Evolutionary conservation across 2,797 vertebrate genomes (phyloP).

Genomic region (Yasuhikotakia modesta): DNA sequence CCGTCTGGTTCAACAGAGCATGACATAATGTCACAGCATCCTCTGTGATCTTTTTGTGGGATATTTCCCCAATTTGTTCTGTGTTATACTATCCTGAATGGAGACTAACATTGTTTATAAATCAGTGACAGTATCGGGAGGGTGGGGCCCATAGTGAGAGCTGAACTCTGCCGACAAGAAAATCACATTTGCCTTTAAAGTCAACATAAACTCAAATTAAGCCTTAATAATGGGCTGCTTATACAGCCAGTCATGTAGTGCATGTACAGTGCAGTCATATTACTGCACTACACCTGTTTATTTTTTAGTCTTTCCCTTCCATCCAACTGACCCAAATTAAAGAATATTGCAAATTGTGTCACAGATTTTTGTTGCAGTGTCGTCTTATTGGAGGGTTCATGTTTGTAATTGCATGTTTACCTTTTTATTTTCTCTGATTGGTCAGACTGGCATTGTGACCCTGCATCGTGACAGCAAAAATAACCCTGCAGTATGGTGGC

Average conservation of each 20-base stretch:
- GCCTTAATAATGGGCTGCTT: too few species aligned
- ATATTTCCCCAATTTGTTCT: slow-evolving; percentile 21
- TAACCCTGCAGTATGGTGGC: neutral
- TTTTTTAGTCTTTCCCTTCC: too few species aligned
- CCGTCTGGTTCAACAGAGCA: slow-evolving; percentile 31
- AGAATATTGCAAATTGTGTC: neutral
- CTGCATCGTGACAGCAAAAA: neutral
- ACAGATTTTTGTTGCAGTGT: too few species aligned
- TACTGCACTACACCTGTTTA: too few species aligned
- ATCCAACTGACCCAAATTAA: too few species aligned
- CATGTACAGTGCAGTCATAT: too few species aligned
- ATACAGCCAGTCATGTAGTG: too few species aligned
- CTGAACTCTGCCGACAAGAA: neutral
- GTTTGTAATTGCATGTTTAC: neutral
- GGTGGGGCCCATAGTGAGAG: neutral
- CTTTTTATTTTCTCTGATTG: neutral
- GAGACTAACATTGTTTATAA: neutral
- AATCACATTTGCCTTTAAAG: too few species aligned
- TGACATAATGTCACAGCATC: slow-evolving; percentile 43
- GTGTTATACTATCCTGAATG: neutral
- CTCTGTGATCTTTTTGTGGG: slow-evolving; percentile 26
- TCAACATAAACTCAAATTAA: too few species aligned
- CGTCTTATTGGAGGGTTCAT: slow-evolving; percentile 14
- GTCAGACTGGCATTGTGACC: slow-evolving; percentile 4
- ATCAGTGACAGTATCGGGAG: neutral